A percentile compares a stretch with the other conserved stretches of the same genome.
Conservation (phyloP, 1,140 invertebrate species). For the Drosophila kepulauana region DNA sequence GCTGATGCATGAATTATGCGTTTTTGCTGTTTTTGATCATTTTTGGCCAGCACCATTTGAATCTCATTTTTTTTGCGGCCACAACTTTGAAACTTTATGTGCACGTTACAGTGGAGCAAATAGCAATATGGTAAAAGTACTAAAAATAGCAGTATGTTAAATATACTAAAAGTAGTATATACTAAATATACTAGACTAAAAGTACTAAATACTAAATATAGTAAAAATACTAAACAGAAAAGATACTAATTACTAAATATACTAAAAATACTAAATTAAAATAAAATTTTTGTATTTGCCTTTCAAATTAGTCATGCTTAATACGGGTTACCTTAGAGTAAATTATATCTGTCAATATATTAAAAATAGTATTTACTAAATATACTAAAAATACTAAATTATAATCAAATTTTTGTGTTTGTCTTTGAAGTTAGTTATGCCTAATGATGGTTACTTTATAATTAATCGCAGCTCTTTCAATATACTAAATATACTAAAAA, state of each 20-base stretch:
- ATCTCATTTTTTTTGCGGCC: slow-evolving; percentile 15
- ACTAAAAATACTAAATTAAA: neutral
- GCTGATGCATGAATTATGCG: slow-evolving; percentile 82
- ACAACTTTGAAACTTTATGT: slow-evolving; percentile 49
- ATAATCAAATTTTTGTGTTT: neutral
- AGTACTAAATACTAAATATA: neutral
- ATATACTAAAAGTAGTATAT: neutral
- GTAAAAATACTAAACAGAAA: too few species aligned
- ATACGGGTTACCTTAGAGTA: too few species aligned
- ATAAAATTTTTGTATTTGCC: too few species aligned
- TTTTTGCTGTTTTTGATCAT: slow-evolving; percentile 82
- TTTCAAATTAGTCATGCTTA: too few species aligned
- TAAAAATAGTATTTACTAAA: too few species aligned
- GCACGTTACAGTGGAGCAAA: slow-evolving; percentile 42
- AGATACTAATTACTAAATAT: neutral
- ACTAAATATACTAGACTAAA: neutral
- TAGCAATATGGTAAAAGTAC: neutral
- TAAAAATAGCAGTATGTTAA: too few species aligned
- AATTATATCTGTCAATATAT: too few species aligned
- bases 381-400: neutral
- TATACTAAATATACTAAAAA: too few species aligned
- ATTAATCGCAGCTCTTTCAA: neutral
- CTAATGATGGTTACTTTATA: neutral
- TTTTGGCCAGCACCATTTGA: slow-evolving; percentile 49
- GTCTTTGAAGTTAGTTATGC: neutral